These are phyloP conservation scores for Gila robusta DNA, from an alignment of 2,797 vertebrate species.

Conservation along the genomic window DNA sequence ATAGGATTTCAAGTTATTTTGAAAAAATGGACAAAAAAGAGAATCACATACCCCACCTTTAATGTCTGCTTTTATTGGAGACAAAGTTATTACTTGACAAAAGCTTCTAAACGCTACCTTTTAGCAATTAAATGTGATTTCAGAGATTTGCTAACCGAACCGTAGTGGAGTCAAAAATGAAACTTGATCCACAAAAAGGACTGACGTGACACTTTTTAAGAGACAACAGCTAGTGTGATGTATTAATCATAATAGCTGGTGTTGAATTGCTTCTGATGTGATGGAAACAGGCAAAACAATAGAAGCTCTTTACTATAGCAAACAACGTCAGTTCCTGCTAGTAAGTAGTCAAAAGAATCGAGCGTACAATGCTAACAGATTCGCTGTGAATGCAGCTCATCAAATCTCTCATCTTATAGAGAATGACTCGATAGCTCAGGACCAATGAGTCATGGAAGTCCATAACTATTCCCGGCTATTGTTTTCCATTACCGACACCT, in stretches of 20 bases:
- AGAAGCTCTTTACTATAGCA: constrained; percentile 25
- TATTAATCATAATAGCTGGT: not conserved
- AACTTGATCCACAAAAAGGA: not conserved
- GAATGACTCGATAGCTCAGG: not conserved
- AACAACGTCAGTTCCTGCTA: not conserved
- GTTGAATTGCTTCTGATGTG: constrained; percentile 33
- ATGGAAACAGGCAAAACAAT: constrained; percentile 46
- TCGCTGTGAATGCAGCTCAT: constrained; percentile 29
- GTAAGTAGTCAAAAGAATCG: constrained; percentile 26
- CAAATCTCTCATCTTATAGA: constrained; percentile 15
- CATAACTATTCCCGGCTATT: constrained; percentile 41
- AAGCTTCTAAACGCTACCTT: not conserved
- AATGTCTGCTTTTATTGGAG: not conserved
- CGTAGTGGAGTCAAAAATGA: not conserved
- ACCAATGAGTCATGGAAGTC: constrained; percentile 47
- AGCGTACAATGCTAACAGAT: not conserved
- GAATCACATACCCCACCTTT: not conserved
- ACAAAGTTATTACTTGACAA: not conserved
- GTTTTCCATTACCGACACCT: constrained; percentile 36
- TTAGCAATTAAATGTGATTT: not conserved
- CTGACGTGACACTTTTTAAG: not conserved
- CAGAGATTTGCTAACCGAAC: not conserved
- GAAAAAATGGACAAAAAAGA: too few relatives aligned
- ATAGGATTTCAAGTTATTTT: too few relatives aligned
- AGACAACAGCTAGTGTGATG: not conserved